phyloP scores from a whole-genome alignment of 2,113 vertebrate genomes.

The Hylia prasina region DNA sequence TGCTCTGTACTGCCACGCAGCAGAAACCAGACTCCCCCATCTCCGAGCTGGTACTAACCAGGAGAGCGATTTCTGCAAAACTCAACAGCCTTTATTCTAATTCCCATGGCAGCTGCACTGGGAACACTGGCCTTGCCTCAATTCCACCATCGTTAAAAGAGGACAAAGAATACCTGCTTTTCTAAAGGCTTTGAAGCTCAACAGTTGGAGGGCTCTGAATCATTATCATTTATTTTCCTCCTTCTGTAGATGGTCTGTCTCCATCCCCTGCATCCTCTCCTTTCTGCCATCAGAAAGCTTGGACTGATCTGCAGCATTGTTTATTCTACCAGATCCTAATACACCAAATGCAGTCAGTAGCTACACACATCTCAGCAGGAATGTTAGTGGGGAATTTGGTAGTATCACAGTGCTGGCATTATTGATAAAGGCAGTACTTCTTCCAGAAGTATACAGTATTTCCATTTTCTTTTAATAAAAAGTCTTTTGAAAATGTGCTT shows the following conservation, averaged over 20 bases:
- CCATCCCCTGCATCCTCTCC: rapidly evolving
- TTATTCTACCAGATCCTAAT: neutral
- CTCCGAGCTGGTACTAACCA: neutral
- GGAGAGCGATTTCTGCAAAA: slow-evolving; percentile 2
- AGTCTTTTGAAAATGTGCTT: neutral
- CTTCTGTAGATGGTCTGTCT: neutral
- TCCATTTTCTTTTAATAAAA: neutral
- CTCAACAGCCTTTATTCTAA: slow-evolving; percentile 19
- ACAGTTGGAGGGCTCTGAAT: neutral
- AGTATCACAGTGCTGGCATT: neutral
- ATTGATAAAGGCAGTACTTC: neutral
- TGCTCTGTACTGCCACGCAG: slow-evolving; percentile 3
- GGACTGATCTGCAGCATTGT: neutral
- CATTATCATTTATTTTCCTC: neutral
- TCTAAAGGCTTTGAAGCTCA: neutral
- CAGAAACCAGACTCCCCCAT: slow-evolving; percentile 17
- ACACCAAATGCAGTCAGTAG: neutral
- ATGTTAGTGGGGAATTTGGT: neutral
- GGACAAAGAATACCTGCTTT: slow-evolving; percentile 16
- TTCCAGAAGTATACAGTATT: neutral
- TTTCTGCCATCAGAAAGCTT: neutral
- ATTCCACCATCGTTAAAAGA: neutral
- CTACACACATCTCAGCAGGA: neutral
- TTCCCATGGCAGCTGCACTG: neutral
- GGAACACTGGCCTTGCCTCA: slow-evolving; percentile 12